Base-by-base conservation (phyloP, 2,113 vertebrate species). In the Clarias gariepinus region DNA sequence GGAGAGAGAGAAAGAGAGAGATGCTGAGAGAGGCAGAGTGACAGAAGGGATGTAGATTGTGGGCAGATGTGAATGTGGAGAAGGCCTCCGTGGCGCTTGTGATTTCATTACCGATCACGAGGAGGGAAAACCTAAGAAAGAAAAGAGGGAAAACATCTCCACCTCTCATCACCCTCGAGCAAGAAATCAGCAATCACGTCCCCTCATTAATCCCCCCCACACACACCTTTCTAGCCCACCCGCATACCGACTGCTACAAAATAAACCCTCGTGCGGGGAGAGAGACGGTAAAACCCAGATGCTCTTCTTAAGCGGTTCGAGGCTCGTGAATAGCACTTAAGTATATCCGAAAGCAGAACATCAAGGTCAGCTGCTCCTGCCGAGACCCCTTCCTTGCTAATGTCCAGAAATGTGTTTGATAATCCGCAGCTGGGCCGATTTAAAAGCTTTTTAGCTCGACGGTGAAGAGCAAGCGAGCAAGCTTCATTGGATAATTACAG, bases 61-160 rank as follows among this genome's bases (percentile, higher is more conserved):
- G 69, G 80, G 36, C 41, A 73, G 69, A 82, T 47, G 71, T 66
- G 71, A 57, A 74, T 77, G 60, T 41, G 85, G 69, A 83, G n/a
- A 93, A 92, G 91, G 58, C 92, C 92, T 94, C 93, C 93, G 88
- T 92, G 81, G 88, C 88, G 89, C 91, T 91, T 93, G 92, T 94
- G 94, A 95, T 95, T 95, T 92, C 92, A 73, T 91, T 94, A 93
- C 90, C 93, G 93, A 95, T 91, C 92, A 94, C 92, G 93, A 41
- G 18, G 79, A 89, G 90, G 91, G 91, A 47, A 92, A 92, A 18
- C 63, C 61, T 33, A 61, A 64, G 86, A 21, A 91, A 93, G 90
- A 90, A 91, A 91, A 89, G 92, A 93, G 81, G 71, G 77, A 55
- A 82, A 82, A 64, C 57, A 60, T 71, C 63, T n/a, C 85, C 64